Conservation (phyloP, 2,113 vertebrate genomes). For the Podarcis muralis region DNA sequence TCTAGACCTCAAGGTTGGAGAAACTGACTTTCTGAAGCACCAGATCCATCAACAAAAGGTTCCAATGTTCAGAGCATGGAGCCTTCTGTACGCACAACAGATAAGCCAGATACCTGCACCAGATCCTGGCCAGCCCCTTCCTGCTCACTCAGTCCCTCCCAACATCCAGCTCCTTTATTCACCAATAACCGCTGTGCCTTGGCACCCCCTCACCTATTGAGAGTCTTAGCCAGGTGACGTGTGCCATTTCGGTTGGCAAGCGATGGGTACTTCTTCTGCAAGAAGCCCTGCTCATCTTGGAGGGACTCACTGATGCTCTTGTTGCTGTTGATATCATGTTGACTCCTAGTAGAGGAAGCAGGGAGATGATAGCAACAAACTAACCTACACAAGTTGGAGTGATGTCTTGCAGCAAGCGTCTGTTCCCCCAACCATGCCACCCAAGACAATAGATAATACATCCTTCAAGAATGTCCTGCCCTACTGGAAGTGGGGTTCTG, state of each 20-base stretch:
- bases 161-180: too few relatives aligned
- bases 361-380: not conserved
- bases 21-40: not conserved
- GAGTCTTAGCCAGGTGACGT: slow-evolving; percentile 77
- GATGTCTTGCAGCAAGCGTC: not conserved
- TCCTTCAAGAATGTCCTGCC: not conserved
- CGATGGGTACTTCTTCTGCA: slow-evolving; percentile 82
- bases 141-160: not conserved
- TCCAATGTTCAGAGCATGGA: not conserved
- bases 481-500: not conserved
- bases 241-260: slow-evolving; percentile 78
- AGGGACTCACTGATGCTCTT: slow-evolving; percentile 74
- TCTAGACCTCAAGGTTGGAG: not conserved
- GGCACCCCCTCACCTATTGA: slow-evolving; percentile 63
- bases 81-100: not conserved
- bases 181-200: not conserved
- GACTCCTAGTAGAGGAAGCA: slow-evolving; percentile 71
- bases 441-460: not conserved
- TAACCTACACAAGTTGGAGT: not conserved
- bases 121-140: not conserved
- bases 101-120: not conserved
- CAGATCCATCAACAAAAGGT: too few relatives aligned
- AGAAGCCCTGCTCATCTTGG: slow-evolving; percentile 79
- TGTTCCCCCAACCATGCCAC: too few relatives aligned
- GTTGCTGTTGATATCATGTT: slow-evolving; percentile 80